Evolutionary conservation across 2,888 invertebrate genomes (phyloP).

Genomic region (Drosophila picticornis): DNA sequence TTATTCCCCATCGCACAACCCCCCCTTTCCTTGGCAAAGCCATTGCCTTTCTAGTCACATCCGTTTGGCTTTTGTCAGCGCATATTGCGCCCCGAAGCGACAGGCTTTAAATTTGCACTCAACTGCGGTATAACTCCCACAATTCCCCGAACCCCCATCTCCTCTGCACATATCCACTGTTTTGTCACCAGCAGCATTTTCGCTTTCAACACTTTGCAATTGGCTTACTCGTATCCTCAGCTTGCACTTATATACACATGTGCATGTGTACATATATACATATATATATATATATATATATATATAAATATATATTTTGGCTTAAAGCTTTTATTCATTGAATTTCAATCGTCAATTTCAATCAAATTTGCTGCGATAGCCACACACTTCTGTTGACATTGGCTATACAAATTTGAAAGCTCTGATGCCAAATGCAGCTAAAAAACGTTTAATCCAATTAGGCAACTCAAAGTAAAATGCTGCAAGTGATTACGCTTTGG

Average conservation of each 20-base stretch:
- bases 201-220: slow-evolving; percentile 23
- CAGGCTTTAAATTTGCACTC: slow-evolving; percentile 52
- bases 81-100: slow-evolving; percentile 55
- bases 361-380: slow-evolving; percentile 53
- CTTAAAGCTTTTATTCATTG: slow-evolving; percentile 28
- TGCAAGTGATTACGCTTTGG: slow-evolving; percentile 2
- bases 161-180: slow-evolving; percentile 10
- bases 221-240: slow-evolving; percentile 12
- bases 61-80: slow-evolving; percentile 62
- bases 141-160: not conserved
- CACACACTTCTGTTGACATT: slow-evolving; percentile 54
- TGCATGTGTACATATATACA: too few species aligned
- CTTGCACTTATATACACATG: too few species aligned
- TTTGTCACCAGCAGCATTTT: slow-evolving; percentile 53
- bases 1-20: not conserved
- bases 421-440: slow-evolving; percentile 35
- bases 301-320: slow-evolving; percentile 7
- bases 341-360: slow-evolving; percentile 70
- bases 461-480: not conserved
- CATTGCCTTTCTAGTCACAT: slow-evolving; percentile 63
- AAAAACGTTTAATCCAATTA: slow-evolving; percentile 58
- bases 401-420: slow-evolving; percentile 37
- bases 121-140: slow-evolving; percentile 23
- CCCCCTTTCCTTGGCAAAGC: slow-evolving; percentile 18
- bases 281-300: not conserved